Evolutionary conservation across 1,140 invertebrate species (phyloP), one percentile per base, ranked within the genome.

Genomic region (Patella vulgata): DNA sequence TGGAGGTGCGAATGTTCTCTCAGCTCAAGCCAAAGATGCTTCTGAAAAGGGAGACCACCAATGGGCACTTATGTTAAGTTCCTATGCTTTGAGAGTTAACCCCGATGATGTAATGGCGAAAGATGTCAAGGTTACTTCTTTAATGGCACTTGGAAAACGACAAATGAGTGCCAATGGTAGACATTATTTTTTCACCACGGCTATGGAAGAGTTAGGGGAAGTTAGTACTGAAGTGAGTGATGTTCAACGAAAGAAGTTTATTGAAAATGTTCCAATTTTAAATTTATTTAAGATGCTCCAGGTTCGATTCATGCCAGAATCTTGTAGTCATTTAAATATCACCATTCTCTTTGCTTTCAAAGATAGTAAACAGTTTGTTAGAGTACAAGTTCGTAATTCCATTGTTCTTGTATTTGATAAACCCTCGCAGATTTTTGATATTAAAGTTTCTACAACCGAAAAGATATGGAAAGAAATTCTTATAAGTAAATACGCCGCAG

Each of bases 21-120:
- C 72, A 28, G 27, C 36, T 1, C 21, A 51, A 27, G 70, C 77
- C 1, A 61, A 70, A 48, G 36, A 60, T 42, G 77, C 77, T 25
- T 52, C 68, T 12, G 46, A 70, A n/a, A 48, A 59, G 5, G 57
- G 68, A 47, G 77, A 79, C 42, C 67, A 60, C 43, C 74, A 78
- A 40, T 79, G 77, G 77, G 74, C 75, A 12, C 51, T 79, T 59
- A 69, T 70, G 62, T 53, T 79, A 11, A 57, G 66, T 0, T 70
- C 69, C 11, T 63, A 68, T 40, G 59, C 74, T 2, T 27, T 71
- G 3, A 55, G 44, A 21, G 31, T 56, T 8, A 31, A 74, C 54
- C 30, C 51, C 44, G 46, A 48, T 21, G 63, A 79, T 52, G 54
- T 19, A 21, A 31, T 64, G 4, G 77, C 77, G 3, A 66, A 52